Percentiles rank a stretch among this genome's conserved stretches.
Evolutionary conservation across 2,113 vertebrate species (phyloP).

Genomic region (Zosterops borbonicus): DNA sequence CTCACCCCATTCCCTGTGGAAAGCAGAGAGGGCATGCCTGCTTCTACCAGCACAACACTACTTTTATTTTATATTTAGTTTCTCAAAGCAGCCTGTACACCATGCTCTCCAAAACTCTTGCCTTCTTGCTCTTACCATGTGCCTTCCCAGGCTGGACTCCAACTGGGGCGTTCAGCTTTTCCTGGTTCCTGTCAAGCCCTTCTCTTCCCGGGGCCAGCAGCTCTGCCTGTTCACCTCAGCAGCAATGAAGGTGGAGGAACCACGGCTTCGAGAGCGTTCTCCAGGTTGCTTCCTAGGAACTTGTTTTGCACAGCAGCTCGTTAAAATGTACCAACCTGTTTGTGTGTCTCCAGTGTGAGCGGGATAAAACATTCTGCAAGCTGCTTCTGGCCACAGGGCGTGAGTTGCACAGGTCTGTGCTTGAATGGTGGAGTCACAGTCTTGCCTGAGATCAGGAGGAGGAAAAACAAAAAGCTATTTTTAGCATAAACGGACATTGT

Average conservation of each 20-base stretch:
- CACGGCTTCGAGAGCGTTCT: neutral
- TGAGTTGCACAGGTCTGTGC: neutral
- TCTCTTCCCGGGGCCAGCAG: neutral
- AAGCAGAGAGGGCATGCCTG: rapidly evolving
- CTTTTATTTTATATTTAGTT: neutral
- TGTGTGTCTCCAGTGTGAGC: neutral
- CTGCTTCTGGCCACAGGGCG: neutral
- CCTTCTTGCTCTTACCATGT: neutral
- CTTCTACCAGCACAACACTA: neutral
- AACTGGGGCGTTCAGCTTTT: rapidly evolving
- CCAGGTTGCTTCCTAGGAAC: neutral
- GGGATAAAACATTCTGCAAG: neutral
- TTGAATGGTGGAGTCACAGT: neutral
- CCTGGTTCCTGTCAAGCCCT: neutral
- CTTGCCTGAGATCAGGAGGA: neutral
- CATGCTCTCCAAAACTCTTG: rapidly evolving
- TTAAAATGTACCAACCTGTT: neutral
- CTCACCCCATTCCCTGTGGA: rapidly evolving
- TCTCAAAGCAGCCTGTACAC: neutral
- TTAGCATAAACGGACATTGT: neutral
- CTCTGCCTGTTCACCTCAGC: neutral
- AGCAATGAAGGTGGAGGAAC: neutral
- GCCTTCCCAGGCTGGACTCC: neutral
- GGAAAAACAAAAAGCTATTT: neutral
- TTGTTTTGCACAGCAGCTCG: neutral